Conservation (phyloP, 2,113 vertebrate species). For the Varanus salvator region DNA sequence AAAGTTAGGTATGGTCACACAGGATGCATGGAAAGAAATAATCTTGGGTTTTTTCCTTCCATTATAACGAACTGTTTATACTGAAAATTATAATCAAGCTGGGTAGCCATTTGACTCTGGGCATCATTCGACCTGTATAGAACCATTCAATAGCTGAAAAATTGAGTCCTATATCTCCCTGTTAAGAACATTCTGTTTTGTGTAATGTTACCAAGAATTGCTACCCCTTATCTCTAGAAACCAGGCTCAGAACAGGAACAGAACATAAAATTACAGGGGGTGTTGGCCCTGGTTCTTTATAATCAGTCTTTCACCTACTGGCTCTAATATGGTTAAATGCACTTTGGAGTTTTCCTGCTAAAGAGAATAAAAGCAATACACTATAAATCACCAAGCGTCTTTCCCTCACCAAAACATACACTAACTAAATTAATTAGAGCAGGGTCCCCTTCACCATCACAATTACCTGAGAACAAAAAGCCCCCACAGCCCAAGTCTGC, state of each 20-base stretch:
- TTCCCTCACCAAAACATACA: background rate
- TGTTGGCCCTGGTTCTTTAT: conserved; percentile 13
- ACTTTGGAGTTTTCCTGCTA: conserved; percentile 14
- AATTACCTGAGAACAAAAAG: conserved; percentile 44
- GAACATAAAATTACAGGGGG: conserved; percentile 37
- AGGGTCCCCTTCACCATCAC: conserved; percentile 38
- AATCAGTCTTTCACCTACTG: background rate
- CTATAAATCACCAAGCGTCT: conserved; percentile 22
- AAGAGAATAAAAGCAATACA: conserved; percentile 40
- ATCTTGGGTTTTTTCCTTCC: background rate
- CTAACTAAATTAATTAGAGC: conserved; percentile 1
- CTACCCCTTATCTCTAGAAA: background rate
- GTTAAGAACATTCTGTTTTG: background rate
- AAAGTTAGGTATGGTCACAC: background rate
- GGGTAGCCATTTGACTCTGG: background rate
- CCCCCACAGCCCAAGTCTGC: conserved; percentile 59
- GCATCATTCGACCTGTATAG: background rate
- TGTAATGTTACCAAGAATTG: background rate
- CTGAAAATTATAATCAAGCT: background rate
- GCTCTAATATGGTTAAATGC: accelerated
- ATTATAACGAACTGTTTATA: background rate
- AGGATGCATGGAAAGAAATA: background rate
- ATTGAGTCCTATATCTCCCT: background rate
- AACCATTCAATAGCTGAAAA: background rate
- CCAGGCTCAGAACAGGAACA: background rate